phyloP scores from a whole-genome alignment of 2,888 invertebrate genomes.

The Phaedon cochleariae region DNA sequence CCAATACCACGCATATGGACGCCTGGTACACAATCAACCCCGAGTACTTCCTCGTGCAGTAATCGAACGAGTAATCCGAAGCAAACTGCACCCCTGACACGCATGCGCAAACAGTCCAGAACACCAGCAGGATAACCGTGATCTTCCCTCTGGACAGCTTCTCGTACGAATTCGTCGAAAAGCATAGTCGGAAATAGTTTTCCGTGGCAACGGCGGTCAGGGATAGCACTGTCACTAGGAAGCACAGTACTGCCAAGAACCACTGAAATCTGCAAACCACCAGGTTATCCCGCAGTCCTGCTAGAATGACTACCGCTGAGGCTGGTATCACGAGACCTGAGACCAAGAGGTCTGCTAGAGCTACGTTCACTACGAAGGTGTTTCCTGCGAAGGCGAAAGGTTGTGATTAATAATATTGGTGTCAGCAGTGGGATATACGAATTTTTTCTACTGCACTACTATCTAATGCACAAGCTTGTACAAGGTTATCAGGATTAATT shows the following conservation, averaged over 20 bases:
- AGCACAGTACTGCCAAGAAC: slow-evolving; percentile 72
- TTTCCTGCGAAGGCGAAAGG: slow-evolving; percentile 65
- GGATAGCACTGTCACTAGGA: slow-evolving; percentile 71
- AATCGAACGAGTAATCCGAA: slow-evolving; percentile 72
- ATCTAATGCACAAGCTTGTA: too few species aligned
- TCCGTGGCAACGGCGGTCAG: slow-evolving; percentile 73
- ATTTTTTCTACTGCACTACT: too few species aligned
- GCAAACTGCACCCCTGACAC: slow-evolving; percentile 71
- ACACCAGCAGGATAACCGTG: slow-evolving; percentile 64
- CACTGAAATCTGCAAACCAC: slow-evolving; percentile 73
- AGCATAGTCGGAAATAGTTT: slow-evolving; percentile 72
- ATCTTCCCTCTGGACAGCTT: slow-evolving; percentile 64
- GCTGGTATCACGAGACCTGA: slow-evolving; percentile 75
- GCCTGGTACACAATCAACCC: slow-evolving; percentile 69
- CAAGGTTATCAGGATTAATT: too few species aligned
- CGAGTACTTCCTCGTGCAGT: slow-evolving; percentile 68
- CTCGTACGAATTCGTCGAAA: slow-evolving; percentile 64
- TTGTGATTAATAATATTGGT: neutral
- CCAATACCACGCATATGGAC: slow-evolving; percentile 66
- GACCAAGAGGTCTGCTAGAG: slow-evolving; percentile 75
- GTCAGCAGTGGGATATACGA: too few species aligned
- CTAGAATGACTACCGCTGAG: slow-evolving; percentile 74
- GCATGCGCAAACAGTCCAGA: slow-evolving; percentile 68
- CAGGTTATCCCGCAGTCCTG: slow-evolving; percentile 66
- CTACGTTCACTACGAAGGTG: slow-evolving; percentile 75